Percentiles rank a stretch among this genome's conserved stretches.
Evolutionary conservation across 2,113 vertebrate genomes (phyloP).

Genomic region (Ceyx margarethae): DNA sequence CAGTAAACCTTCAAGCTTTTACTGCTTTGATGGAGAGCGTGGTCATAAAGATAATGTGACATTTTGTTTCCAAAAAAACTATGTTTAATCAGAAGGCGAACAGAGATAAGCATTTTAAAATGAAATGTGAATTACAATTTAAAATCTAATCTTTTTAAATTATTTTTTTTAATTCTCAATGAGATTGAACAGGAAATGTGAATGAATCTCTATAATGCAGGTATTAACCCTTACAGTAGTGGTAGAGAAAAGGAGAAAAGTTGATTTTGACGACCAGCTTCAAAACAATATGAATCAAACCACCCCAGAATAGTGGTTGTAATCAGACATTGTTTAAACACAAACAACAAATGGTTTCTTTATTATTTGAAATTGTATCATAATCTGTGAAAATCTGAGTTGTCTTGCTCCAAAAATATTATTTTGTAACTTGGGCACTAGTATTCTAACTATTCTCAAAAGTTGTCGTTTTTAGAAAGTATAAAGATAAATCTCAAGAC

Average conservation of each 20-base stretch:
- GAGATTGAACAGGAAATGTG: conserved; percentile 40
- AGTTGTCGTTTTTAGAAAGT: not conserved
- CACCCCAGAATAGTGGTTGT: not conserved
- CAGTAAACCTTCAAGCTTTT: conserved; percentile 64
- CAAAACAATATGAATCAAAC: not conserved
- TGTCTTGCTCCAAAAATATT: not conserved
- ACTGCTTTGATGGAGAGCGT: conserved; percentile 47
- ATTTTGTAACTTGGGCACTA: not conserved
- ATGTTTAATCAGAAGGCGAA: conserved; percentile 71
- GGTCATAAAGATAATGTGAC: conserved; percentile 67
- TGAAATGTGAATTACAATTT: conserved; percentile 69
- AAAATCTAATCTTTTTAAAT: not conserved
- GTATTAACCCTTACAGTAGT: conserved; percentile 52
- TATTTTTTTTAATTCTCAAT: conserved; percentile 38
- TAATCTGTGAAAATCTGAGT: not conserved
- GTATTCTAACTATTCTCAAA: not conserved
- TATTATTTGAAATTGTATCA: not conserved
- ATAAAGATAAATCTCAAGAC: not conserved
- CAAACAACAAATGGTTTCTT: not conserved
- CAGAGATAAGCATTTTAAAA: conserved; percentile 72
- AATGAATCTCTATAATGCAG: conserved; percentile 16
- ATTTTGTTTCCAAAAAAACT: conserved; percentile 69
- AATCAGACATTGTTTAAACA: not conserved
- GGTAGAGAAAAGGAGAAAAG: not conserved
- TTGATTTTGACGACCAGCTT: not conserved